phyloP scores from a whole-genome alignment of 2,113 vertebrate genomes.

The Chroicocephalus ridibundus region DNA sequence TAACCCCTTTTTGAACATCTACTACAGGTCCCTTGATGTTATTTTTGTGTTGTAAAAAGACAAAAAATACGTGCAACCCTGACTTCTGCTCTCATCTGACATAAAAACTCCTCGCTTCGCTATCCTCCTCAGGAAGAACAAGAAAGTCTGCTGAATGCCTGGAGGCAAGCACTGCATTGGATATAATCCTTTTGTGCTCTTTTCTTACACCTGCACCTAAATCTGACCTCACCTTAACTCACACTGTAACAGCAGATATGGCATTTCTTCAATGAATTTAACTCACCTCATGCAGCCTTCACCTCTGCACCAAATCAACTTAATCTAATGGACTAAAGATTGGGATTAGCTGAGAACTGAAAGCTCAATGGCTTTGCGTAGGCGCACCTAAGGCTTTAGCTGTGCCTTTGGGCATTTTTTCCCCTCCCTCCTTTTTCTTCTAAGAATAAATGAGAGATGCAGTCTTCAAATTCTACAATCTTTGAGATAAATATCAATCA shows the following conservation, averaged over 20 bases:
- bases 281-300: neutral
- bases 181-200: neutral
- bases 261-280: neutral
- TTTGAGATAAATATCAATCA: neutral
- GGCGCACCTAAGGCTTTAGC: neutral
- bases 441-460: neutral
- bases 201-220: neutral
- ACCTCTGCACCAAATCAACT: neutral
- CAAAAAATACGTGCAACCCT: neutral
- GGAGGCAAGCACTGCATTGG: neutral
- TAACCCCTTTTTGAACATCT: neutral
- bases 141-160: neutral
- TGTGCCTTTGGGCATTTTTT: neutral
- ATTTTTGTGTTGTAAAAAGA: neutral
- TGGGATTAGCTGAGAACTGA: neutral
- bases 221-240: neutral
- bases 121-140: neutral
- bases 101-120: neutral
- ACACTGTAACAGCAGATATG: neutral
- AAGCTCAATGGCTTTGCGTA: neutral
- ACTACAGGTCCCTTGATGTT: neutral
- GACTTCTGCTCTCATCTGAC: neutral
- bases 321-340: neutral
- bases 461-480: neutral
- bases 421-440: neutral